These are phyloP conservation scores for Nothoprocta pentlandii DNA, from an alignment of 2,113 vertebrate species.

Conservation along the genomic window DNA sequence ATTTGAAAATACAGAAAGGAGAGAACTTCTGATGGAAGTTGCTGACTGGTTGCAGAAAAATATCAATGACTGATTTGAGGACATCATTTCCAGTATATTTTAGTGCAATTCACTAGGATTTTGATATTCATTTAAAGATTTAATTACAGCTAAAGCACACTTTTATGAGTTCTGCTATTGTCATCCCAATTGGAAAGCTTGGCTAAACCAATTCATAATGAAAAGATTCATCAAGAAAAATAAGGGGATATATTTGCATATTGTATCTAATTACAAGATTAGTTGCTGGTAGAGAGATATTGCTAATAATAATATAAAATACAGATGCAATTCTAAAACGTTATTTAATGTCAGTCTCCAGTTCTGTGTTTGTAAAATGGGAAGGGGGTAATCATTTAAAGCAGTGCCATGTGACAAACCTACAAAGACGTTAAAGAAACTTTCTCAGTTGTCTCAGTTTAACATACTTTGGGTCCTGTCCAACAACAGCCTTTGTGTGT, in stretches of 20 bases:
- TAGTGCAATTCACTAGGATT: background rate
- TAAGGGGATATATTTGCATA: background rate
- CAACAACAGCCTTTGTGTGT: background rate
- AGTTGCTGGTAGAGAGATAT: background rate
- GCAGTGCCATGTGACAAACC: background rate
- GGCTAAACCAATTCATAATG: background rate
- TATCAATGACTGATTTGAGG: constrained; percentile 27
- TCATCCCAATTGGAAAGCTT: background rate
- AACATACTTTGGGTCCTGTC: background rate
- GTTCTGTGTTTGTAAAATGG: background rate
- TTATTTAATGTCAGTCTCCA: background rate
- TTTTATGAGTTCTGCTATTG: background rate
- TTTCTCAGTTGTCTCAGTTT: background rate
- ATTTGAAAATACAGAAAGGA: constrained; percentile 62
- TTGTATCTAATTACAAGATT: background rate
- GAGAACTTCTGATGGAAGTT: constrained; percentile 30
- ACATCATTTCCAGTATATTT: background rate
- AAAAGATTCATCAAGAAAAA: background rate
- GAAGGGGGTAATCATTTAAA: background rate
- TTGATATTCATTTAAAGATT: background rate
- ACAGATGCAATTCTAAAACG: background rate
- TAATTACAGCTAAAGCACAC: constrained; percentile 13
- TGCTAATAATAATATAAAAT: background rate
- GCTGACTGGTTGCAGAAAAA: constrained; percentile 77
- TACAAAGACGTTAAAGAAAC: background rate